Base-by-base conservation (phyloP, 1,140 invertebrate species). In the Eriosoma lanigerum region DNA sequence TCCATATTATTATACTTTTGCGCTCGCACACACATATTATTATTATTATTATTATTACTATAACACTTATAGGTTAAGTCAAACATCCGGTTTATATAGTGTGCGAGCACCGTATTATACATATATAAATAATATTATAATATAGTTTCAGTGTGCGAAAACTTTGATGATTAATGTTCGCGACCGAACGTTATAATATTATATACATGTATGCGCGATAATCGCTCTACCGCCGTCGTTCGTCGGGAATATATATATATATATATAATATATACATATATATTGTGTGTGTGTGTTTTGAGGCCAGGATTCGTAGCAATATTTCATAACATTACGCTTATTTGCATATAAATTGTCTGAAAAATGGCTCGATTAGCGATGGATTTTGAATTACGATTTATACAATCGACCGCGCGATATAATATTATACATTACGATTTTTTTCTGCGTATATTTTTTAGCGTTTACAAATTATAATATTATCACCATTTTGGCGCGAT, bases 21-120 rank as follows among this genome's bases (percentile, higher is more conserved):
- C 6, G 21, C 19, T 13, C 13, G 4, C 17, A 15, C 15, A 52
- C 50, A 1, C 17, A 52, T 19, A 52, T 52, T 17, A 19, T 19
- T 54, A 54, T 21, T 17, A 3, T 1, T 21, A 9, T 54, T n/a
- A 62, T n/a, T 21, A 66, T n/a, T 66, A 15, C 15, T 46, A 46
- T 68, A 21, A 44, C 17, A 24, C n/a, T 46, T n/a, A n/a, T n/a
- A n/a, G 38, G 38, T 46, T 24, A 68, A 68, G 64, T 68, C 64
- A 68, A 68, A 68, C 64, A 68, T 68, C 38, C 64, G 15, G 64
- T 68, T 68, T n/a, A n/a, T n/a, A 46, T 68, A 46, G 21, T 68
- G 38, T 24, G 8, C 13, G 13, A 46, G 21, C 38, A 68, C 2
- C 9, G 17, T 0, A 15, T 3, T 19, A 19, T 8, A 32, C 26